These are phyloP conservation scores for Notolabrus celidotus DNA, from an alignment of 2,797 vertebrate genomes.

Conservation along the genomic window DNA sequence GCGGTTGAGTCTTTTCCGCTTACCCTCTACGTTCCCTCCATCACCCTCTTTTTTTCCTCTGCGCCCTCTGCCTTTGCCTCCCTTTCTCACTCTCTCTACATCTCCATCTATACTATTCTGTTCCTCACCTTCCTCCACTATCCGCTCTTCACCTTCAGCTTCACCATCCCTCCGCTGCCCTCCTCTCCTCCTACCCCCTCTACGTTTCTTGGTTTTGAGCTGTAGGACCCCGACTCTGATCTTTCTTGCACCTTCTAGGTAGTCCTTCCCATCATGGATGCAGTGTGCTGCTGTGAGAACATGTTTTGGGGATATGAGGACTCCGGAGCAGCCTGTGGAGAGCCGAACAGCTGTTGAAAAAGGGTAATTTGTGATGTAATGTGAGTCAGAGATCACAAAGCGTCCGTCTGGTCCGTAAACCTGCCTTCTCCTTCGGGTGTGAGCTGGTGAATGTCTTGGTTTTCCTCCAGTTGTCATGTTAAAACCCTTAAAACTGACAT, in stretches of 20 bases:
- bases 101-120: constrained; percentile 28
- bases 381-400: constrained; percentile 92
- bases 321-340: constrained; percentile 92
- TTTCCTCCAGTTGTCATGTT: constrained; percentile 15
- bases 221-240: constrained; percentile 91
- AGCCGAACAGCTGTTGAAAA: constrained; percentile 93
- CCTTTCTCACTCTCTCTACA: constrained; percentile 12
- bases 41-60: constrained; percentile 26
- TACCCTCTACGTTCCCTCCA: not conserved
- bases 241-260: constrained; percentile 83
- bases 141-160: not conserved
- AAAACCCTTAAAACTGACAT: constrained; percentile 81
- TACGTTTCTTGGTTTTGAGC: constrained; percentile 78
- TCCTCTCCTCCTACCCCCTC: constrained; percentile 48
- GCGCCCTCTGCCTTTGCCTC: constrained; percentile 22
- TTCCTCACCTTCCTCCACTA: constrained; percentile 34
- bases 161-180: constrained; percentile 17
- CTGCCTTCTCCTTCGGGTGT: constrained; percentile 84
- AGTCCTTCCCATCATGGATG: constrained; percentile 90
- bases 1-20: constrained; percentile 20
- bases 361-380: constrained; percentile 89
- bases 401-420: constrained; percentile 92
- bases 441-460: not conserved
- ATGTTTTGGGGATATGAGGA: constrained; percentile 89
- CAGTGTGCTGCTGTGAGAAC: constrained; percentile 95